These are phyloP conservation scores for Drosophila mauritiana DNA, from an alignment of 1,140 invertebrate genomes.

Conservation along the genomic window DNA sequence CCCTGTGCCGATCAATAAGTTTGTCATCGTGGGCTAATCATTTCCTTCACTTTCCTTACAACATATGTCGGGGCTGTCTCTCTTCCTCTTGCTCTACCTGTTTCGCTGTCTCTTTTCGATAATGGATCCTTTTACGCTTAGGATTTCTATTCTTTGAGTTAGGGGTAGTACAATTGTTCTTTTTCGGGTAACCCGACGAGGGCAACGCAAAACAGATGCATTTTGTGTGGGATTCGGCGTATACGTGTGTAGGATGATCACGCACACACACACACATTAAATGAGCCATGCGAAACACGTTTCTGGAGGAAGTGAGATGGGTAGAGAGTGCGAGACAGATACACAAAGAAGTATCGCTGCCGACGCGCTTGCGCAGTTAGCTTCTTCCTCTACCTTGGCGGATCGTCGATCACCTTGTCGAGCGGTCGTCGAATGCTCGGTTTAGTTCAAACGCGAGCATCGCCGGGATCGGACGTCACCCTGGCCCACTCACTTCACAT, in stretches of 20 bases:
- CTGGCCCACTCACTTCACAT: constrained; percentile 8
- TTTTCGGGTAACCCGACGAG: constrained; percentile 44
- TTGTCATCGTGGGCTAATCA: constrained; percentile 79
- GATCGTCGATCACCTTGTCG: constrained; percentile 30
- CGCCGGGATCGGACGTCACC: constrained; percentile 62
- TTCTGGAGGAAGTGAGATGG: constrained; percentile 29
- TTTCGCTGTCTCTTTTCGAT: constrained; percentile 14
- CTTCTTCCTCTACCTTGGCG: constrained; percentile 17
- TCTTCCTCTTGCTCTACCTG: constrained; percentile 2
- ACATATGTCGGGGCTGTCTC: constrained; percentile 45
- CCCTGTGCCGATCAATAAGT: constrained; percentile 34
- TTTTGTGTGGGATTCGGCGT: constrained; percentile 33
- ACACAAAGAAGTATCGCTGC: constrained; percentile 6
- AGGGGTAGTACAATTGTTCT: constrained; percentile 47
- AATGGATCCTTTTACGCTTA: constrained; percentile 77
- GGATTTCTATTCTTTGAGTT: constrained; percentile 43
- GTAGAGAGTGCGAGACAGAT: not conserved
- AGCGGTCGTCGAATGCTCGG: constrained; percentile 50
- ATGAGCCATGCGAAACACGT: constrained; percentile 69
- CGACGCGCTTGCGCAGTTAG: constrained; percentile 45
- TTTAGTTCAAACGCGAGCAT: constrained; percentile 78
- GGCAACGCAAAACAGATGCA: constrained; percentile 73
- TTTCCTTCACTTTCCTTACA: constrained; percentile 41
- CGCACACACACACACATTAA: constrained; percentile 20
- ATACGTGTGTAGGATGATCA: constrained; percentile 37